These are phyloP conservation scores for Gambusia affinis DNA, from an alignment of 2,113 vertebrate species.

Conservation along the genomic window DNA sequence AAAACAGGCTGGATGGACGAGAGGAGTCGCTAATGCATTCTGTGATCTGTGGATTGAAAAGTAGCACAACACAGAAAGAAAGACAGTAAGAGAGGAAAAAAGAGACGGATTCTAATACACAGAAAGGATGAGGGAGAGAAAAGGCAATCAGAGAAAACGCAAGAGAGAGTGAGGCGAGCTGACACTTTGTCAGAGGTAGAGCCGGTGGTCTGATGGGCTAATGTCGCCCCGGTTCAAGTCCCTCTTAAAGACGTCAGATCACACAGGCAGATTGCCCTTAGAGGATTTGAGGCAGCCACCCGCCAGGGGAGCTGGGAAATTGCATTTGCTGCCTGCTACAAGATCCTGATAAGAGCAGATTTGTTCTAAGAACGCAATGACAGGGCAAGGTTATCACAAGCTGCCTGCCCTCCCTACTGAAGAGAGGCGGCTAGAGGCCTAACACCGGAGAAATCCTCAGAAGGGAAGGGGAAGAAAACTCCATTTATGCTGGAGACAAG, in stretches of 20 bases:
- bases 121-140: conserved; percentile 45
- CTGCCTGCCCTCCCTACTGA: conserved; percentile 46
- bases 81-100: conserved; percentile 25
- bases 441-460: conserved; percentile 33
- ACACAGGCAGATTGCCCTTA: conserved; percentile 73
- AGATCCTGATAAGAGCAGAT: conserved; percentile 80
- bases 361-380: conserved; percentile 82
- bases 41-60: conserved; percentile 49
- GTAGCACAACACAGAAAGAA: conserved; percentile 19
- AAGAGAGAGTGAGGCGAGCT: conserved; percentile 35
- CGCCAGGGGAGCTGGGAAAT: conserved; percentile 66
- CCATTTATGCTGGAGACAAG: conserved; percentile 12
- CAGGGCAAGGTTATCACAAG: conserved; percentile 81
- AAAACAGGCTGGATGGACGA: conserved; percentile 9
- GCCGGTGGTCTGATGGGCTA: conserved; percentile 72
- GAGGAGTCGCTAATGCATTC: conserved; percentile 39
- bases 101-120: conserved; percentile 34
- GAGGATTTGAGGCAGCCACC: conserved; percentile 68
- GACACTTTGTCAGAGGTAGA: conserved; percentile 61
- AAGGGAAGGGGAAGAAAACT: conserved; percentile 15
- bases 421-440: conserved; percentile 22
- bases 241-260: conserved; percentile 80
- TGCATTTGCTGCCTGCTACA: conserved; percentile 77
- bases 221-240: conserved; percentile 69
- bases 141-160: conserved; percentile 52